phyloP scores from a whole-genome alignment of 1,140 invertebrate species.

The Bombus fervidus region DNA sequence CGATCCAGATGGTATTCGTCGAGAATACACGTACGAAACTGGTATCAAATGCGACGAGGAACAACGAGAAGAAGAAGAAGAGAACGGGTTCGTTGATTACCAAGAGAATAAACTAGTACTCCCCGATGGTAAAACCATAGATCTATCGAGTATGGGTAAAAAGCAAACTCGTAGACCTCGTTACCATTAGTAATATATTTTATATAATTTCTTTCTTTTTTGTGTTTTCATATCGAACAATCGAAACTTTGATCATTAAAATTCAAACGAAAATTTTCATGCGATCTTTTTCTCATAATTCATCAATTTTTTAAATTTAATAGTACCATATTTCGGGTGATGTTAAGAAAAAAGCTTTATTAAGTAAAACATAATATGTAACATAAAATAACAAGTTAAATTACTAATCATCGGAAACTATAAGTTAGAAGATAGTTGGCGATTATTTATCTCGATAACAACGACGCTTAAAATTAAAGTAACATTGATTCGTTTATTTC shows the following conservation, averaged over 20 bases:
- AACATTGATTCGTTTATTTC: conserved; percentile 49
- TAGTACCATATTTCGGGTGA: not conserved
- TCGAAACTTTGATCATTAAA: not conserved
- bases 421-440: not conserved
- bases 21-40: conserved; percentile 89
- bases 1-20: conserved; percentile 89
- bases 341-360: not conserved
- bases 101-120: conserved; percentile 87
- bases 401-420: not conserved
- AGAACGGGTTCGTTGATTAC: conserved; percentile 86
- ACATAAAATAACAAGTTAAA: not conserved
- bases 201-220: not conserved
- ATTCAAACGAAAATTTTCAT: not conserved
- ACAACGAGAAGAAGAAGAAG: conserved; percentile 82
- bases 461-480: not conserved
- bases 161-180: conserved; percentile 86
- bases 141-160: conserved; percentile 87
- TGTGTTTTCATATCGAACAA: not conserved
- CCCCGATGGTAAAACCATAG: conserved; percentile 87
- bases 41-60: conserved; percentile 87
- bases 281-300: not conserved
- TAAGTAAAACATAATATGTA: not conserved
- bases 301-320: not conserved
- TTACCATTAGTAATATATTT: conserved; percentile 59
- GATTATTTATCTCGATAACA: not conserved